These are phyloP conservation scores for Leucosticte australis DNA, from an alignment of 2,113 vertebrate genomes.

Conservation along the genomic window DNA sequence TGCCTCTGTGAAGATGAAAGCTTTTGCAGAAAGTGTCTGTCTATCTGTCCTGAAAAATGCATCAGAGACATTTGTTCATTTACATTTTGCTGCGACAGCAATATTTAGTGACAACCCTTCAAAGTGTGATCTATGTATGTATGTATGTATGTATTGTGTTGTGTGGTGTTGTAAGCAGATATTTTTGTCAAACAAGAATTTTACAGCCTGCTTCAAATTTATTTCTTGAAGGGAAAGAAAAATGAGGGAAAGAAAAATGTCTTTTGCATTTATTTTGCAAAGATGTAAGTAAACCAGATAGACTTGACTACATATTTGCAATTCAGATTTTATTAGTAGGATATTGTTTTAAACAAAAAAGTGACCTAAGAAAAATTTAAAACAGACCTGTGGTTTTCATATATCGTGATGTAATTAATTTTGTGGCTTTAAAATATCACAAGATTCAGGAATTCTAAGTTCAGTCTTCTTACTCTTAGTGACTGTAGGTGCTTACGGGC, in stretches of 20 bases:
- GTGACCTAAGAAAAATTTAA: not conserved
- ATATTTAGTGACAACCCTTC: not conserved
- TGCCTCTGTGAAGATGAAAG: not conserved
- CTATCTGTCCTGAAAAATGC: not conserved
- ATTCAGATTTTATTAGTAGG: not conserved
- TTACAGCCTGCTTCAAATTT: not conserved
- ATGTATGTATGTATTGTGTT: not conserved
- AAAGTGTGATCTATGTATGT: not conserved
- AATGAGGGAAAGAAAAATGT: not conserved
- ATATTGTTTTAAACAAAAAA: not conserved
- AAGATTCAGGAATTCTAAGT: not conserved
- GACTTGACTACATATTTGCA: not conserved
- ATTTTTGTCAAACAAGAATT: not conserved
- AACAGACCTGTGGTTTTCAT: not conserved
- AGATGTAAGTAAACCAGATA: not conserved
- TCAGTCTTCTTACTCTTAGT: not conserved
- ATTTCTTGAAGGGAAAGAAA: not conserved
- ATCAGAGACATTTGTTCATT: not conserved
- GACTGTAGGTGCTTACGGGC: not conserved
- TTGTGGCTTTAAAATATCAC: not conserved
- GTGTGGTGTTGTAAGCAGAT: not conserved
- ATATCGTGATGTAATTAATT: not conserved
- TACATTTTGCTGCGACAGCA: not conserved
- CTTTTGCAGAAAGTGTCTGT: not conserved
- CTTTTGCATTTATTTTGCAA: not conserved